Evolutionary conservation across 2,888 invertebrate species (phyloP).

Genomic region (Yponomeuta malinellus): DNA sequence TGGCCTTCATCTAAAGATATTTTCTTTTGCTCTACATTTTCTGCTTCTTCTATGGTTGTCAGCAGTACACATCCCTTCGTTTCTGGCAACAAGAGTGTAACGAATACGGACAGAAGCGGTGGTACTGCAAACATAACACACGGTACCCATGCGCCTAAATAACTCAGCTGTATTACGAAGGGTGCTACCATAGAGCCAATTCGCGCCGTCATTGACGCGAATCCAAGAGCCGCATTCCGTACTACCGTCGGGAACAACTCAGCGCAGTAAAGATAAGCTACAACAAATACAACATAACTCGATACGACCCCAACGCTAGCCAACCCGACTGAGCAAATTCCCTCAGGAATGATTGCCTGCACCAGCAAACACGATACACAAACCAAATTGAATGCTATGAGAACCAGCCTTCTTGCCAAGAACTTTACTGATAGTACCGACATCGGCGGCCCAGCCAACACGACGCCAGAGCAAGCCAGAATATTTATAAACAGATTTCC

Average conservation of each 20-base stretch:
- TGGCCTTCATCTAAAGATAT: too few relatives aligned
- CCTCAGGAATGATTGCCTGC: background rate
- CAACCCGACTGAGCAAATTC: constrained; percentile 53
- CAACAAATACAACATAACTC: constrained; percentile 82
- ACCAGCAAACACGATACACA: constrained; percentile 3
- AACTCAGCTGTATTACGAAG: constrained; percentile 76
- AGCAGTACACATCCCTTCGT: constrained; percentile 65
- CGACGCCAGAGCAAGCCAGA: background rate
- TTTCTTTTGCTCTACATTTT: background rate
- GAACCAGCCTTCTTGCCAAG: background rate
- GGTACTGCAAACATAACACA: constrained; percentile 73
- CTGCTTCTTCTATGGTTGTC: constrained; percentile 8
- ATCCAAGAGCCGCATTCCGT: constrained; percentile 85
- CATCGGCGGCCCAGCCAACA: background rate
- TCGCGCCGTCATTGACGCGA: constrained; percentile 84
- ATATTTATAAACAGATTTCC: constrained; percentile 39
- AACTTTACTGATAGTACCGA: constrained; percentile 6
- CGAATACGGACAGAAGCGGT: constrained; percentile 72
- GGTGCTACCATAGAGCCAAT: constrained; percentile 86
- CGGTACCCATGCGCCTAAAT: constrained; percentile 28
- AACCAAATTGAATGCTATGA: background rate
- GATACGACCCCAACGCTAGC: constrained; percentile 82
- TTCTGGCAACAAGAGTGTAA: constrained; percentile 80
- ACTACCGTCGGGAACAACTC: constrained; percentile 88
- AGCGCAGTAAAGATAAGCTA: constrained; percentile 84